Evolutionary conservation across 92 coral and sea anemone species (phyloP).

Genomic region (Montipora capitata): DNA sequence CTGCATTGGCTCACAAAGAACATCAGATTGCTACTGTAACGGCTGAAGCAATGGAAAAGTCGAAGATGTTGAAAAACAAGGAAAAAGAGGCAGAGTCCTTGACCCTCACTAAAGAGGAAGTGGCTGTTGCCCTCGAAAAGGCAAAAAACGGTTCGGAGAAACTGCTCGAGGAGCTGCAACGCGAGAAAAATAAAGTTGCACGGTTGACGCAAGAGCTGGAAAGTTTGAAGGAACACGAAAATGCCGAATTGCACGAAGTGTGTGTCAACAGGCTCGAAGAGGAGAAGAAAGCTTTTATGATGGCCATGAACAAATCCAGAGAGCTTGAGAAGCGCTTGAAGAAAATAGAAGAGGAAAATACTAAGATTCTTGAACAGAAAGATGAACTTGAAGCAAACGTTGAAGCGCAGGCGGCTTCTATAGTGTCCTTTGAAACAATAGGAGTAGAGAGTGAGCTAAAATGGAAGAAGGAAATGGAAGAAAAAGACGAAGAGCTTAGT

Average conservation of each 20-base stretch:
- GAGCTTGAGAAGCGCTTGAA: constrained; percentile 63
- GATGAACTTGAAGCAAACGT: constrained; percentile 57
- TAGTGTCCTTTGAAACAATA: constrained; percentile 40
- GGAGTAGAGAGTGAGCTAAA: constrained; percentile 45
- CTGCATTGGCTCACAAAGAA: constrained; percentile 53
- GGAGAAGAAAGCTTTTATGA: constrained; percentile 38
- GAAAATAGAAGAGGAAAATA: constrained; percentile 50
- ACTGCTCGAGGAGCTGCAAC: constrained; percentile 65
- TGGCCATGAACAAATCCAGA: constrained; percentile 33
- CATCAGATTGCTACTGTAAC: constrained; percentile 49
- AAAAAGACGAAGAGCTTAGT: constrained; percentile 23
- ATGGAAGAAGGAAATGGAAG: constrained; percentile 51
- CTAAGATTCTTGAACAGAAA: constrained; percentile 44
- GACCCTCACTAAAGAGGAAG: constrained; percentile 53
- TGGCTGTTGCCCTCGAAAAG: constrained; percentile 64
- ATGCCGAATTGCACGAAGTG: constrained; percentile 41
- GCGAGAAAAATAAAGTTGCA: constrained; percentile 64
- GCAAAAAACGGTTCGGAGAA: constrained; percentile 76
- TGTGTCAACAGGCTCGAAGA: constrained; percentile 53
- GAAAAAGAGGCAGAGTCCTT: constrained; percentile 52
- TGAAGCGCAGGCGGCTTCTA: constrained; percentile 55
- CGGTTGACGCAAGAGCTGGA: constrained; percentile 66
- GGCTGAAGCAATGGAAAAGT: constrained; percentile 41
- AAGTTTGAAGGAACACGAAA: constrained; percentile 58
- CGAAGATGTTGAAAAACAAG: constrained; percentile 37